Evolutionary conservation across 2,888 invertebrate species (phyloP), one percentile per base, ranked within the genome.

Genomic region (Acanthococcus lagerstroemiae): DNA sequence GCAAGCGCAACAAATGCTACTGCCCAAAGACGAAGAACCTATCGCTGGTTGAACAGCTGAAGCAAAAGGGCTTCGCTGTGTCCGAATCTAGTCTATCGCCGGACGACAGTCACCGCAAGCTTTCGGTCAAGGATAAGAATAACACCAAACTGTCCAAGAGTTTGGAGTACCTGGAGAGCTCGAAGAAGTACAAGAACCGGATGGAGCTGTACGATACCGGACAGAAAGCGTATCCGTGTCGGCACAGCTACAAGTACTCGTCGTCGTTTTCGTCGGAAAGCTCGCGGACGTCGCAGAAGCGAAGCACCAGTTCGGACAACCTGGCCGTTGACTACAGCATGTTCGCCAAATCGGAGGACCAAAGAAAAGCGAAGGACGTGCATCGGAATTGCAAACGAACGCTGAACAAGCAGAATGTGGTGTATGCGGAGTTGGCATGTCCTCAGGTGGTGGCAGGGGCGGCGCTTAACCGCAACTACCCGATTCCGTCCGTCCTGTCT

Each of bases 1-100:
- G 87, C 0, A 90, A 89, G 70, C 86, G 87, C 72, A 90, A 90
- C 75, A 91, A 91, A 75, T 92, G 92, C 74, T 92, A 92, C 74
- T 92, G 92, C 74, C 68, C 68, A 22, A 69, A 68, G 24, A 54
- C 72, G 6, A 70, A 71, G 57, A 73, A 72, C 55, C 69, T 68
- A 6, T 68, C 70, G 12, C 46, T 80, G 58, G 74, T 80, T 66
- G 80, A 80, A 68, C 80, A 81, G 70, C 73, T 81, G 12, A 76
- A 78, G 50, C 78, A 78, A 67, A 75, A 78, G 30, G 80, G 80
- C 2, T 79, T 80, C 68, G 76, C 78, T 15, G 79, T 79, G 1
- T 75, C 77, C 50, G 71, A 72, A 63, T 71, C 73, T 25, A 72
- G 71, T 58, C 55, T 70, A 56, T 73, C 73, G 24, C 69, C 72